Conservation (phyloP, 1,140 invertebrate genomes). For the Patella vulgata region DNA sequence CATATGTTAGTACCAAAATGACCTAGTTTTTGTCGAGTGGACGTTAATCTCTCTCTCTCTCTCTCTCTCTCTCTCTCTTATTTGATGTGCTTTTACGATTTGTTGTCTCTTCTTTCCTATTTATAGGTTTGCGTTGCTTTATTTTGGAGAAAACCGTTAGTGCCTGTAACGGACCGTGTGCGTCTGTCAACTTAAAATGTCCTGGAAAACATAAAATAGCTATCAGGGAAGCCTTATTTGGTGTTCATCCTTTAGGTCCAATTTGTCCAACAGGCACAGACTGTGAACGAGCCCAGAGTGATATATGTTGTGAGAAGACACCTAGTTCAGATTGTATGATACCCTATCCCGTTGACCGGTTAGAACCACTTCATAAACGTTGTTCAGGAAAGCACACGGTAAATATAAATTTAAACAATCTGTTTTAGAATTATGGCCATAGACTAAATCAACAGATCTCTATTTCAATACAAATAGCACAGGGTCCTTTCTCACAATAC, state of each 20-base stretch:
- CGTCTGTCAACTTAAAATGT: slow-evolving; percentile 3
- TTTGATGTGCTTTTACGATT: no score
- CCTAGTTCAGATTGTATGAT: slow-evolving; percentile 6
- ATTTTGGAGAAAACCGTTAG: slow-evolving; percentile 16
- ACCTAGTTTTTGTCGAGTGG: no score
- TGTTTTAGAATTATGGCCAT: no score
- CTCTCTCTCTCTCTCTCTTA: no score
- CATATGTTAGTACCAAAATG: no score
- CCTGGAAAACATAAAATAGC: slow-evolving; percentile 15
- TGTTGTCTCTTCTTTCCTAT: no score
- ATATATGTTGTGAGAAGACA: slow-evolving; percentile 13
- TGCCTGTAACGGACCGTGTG: slow-evolving; percentile 24
- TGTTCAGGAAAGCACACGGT: slow-evolving; percentile 3
- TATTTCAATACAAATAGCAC: no score
- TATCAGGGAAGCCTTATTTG: slow-evolving; percentile 23
- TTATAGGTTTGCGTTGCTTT: not conserved
- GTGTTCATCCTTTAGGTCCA: slow-evolving; percentile 4
- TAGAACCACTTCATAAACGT: slow-evolving; percentile 17
- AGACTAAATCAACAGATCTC: no score
- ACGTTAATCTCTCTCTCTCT: no score
- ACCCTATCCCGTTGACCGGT: slow-evolving; percentile 9
- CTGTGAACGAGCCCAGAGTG: not conserved
- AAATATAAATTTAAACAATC: no score
- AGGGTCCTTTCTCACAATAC: no score
- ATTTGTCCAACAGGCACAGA: not conserved